phyloP scores from a whole-genome alignment of 2,113 vertebrate species.

The Brachionichthys hirsutus region DNA sequence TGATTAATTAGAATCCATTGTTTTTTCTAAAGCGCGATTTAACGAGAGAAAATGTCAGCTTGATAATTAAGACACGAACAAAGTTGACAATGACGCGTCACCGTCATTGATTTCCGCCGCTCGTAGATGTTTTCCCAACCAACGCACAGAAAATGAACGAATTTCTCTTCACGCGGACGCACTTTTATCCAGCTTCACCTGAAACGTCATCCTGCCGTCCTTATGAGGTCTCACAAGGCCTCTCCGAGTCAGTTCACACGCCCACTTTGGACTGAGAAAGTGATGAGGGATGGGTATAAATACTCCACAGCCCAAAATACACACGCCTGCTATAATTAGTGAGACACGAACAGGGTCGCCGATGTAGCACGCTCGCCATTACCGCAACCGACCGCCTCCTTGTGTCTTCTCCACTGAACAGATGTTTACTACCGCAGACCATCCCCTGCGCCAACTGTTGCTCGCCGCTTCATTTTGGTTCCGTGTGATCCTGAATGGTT shows the following conservation, averaged over 20 bases:
- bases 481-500: conserved; percentile 4
- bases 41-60: no score
- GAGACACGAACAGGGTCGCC: conserved; percentile 74
- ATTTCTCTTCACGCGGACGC: neutral
- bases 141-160: no score
- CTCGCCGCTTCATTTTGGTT: conserved; percentile 8
- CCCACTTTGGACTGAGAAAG: conserved; percentile 69
- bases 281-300: conserved; percentile 78
- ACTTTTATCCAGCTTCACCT: conserved; percentile 9
- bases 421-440: conserved; percentile 15
- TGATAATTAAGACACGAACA: neutral
- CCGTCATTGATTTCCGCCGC: neutral
- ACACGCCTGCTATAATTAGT: conserved; percentile 78
- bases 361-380: conserved; percentile 78
- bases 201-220: conserved; percentile 20
- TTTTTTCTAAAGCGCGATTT: no score
- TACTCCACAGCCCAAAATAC: conserved; percentile 75
- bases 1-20: no score
- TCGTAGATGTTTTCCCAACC: neutral
- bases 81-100: neutral
- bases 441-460: conserved; percentile 42
- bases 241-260: conserved; percentile 58
- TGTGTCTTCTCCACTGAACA: conserved; percentile 39
- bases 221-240: conserved; percentile 50
- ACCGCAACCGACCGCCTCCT: conserved; percentile 54